A percentile compares a stretch with the other conserved stretches of the same genome.
phyloP scores from a whole-genome alignment of 2,113 vertebrate genomes.

The Petrocephalus zakoni region DNA sequence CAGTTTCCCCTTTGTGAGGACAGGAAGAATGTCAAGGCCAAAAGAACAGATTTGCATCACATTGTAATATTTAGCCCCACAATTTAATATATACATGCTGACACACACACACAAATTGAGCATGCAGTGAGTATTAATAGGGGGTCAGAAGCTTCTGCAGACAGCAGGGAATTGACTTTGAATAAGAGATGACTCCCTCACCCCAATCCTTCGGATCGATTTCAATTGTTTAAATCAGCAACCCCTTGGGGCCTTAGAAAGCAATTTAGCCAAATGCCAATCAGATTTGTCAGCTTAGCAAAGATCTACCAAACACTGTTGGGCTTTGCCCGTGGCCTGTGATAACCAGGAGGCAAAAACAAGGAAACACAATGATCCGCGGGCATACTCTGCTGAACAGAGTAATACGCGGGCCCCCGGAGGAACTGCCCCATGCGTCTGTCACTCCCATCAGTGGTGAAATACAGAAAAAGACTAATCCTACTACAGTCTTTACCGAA shows the following conservation, averaged over 20 bases:
- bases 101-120: background rate
- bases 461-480: background rate
- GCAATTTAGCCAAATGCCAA: constrained; percentile 25
- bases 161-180: background rate
- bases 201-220: constrained; percentile 4
- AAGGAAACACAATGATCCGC: background rate
- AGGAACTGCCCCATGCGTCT: background rate
- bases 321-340: background rate
- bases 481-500: background rate
- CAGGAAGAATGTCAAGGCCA: background rate
- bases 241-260: constrained; percentile 11
- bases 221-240: constrained; percentile 13
- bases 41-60: background rate
- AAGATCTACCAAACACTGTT: constrained; percentile 6
- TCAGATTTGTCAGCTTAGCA: constrained; percentile 25
- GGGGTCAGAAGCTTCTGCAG: background rate
- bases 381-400: background rate
- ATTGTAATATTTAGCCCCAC: background rate
- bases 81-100: background rate
- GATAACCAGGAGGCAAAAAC: background rate
- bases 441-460: background rate
- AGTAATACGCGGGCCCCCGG: background rate
- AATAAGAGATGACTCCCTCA: background rate
- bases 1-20: background rate
- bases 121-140: background rate